Conservation (phyloP, 37 sponge, comb jelly and placozoan genomes). For the Petrosia ficiformis region DNA sequence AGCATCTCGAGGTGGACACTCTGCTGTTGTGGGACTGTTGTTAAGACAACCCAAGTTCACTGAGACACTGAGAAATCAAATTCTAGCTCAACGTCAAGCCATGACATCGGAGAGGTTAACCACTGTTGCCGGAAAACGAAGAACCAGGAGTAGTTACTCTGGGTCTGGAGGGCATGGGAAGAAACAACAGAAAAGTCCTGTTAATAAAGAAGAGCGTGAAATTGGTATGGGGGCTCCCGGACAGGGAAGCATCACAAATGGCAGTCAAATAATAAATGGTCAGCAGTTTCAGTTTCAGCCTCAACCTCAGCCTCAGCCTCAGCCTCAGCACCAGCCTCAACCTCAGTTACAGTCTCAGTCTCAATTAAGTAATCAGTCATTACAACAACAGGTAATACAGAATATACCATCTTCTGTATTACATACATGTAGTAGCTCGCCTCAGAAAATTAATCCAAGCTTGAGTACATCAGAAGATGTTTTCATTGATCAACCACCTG, state of each 20-base stretch:
- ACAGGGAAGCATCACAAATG: not conserved
- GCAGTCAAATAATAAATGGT: not conserved
- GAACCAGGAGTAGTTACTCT: not conserved
- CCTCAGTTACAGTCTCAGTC: not conserved
- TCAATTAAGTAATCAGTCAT: not conserved
- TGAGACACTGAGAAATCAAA: constrained; percentile 10
- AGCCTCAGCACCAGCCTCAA: not conserved
- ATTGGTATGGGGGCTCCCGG: not conserved
- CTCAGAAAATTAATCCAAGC: not conserved
- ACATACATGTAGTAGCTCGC: too few species aligned
- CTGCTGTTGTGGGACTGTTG: constrained; percentile 63
- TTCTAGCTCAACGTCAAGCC: not conserved
- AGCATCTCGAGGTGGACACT: constrained; percentile 81
- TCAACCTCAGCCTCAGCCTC: not conserved
- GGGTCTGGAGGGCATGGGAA: not conserved
- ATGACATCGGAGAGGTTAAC: too few species aligned
- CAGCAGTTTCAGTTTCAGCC: not conserved
- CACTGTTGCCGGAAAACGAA: too few species aligned
- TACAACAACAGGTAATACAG: not conserved
- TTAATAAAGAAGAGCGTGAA: not conserved
- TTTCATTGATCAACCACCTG: not conserved
- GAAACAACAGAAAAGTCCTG: not conserved
- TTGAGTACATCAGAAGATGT: not conserved
- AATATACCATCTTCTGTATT: too few species aligned
- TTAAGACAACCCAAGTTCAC: constrained; percentile 41